Conservation (phyloP, 2,797 vertebrate species). For the Phoxinus dragarum region DNA sequence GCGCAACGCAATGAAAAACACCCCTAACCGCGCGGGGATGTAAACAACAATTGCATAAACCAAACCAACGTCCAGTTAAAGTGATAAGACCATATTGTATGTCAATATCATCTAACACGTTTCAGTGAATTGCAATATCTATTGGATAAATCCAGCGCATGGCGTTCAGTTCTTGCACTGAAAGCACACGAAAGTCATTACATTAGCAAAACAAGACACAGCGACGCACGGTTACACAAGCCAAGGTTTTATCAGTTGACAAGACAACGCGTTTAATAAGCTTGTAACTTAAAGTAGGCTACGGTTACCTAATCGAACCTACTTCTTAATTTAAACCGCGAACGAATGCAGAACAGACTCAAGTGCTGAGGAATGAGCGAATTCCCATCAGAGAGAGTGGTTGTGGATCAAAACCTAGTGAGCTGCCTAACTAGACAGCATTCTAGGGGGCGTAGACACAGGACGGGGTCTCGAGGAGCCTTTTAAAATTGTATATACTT, state of each 20-base stretch:
- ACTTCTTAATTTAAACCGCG: slow-evolving; percentile 61
- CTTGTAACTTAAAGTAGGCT: slow-evolving; percentile 67
- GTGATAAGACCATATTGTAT: not conserved
- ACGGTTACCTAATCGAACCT: slow-evolving; percentile 66
- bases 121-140: not conserved
- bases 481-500: not conserved
- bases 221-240: slow-evolving; percentile 59
- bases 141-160: not conserved
- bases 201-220: slow-evolving; percentile 51
- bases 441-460: not conserved
- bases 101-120: not conserved
- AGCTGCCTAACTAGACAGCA: not conserved
- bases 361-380: not conserved
- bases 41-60: slow-evolving; percentile 47
- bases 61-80: not conserved
- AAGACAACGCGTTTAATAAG: slow-evolving; percentile 69
- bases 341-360: slow-evolving; percentile 14
- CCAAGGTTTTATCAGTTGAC: slow-evolving; percentile 61
- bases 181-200: not conserved
- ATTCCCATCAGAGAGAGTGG: slow-evolving; percentile 3
- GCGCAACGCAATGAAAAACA: slow-evolving; percentile 50
- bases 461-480: not conserved
- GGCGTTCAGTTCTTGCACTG: not conserved
- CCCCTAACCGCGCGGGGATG: slow-evolving; percentile 2
- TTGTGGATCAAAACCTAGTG: slow-evolving; percentile 4